Evolutionary conservation across 53 echinoderm and acorn worm genomes (phyloP).

Genomic region (Temnopleurus reevesii): DNA sequence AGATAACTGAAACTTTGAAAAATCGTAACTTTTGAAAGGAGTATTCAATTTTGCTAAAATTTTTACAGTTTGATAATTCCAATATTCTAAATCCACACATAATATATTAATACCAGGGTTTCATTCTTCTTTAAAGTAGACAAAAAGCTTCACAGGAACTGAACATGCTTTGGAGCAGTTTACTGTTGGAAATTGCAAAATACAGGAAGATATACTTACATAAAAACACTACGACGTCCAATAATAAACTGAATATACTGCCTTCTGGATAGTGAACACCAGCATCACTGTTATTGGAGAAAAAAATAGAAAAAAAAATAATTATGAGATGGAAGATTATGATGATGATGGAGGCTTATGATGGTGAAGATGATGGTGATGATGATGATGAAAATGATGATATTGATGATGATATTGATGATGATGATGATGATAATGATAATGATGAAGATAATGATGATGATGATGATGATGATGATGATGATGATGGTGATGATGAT

Average conservation of each 20-base stretch:
- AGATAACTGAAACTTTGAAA: too few relatives aligned
- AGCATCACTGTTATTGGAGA: conserved; percentile 75
- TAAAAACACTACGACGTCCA: conserved; percentile 73
- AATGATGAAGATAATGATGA: too few relatives aligned
- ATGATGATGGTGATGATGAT: not conserved
- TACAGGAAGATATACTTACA: conserved; percentile 61
- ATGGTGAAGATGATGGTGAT: too few relatives aligned
- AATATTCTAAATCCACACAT: too few relatives aligned
- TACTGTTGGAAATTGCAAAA: not conserved
- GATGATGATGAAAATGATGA: not conserved
- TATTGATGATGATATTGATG: not conserved
- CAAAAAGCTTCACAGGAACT: not conserved
- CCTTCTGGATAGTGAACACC: conserved; percentile 83
- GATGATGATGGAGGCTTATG: too few relatives aligned
- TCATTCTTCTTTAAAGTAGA: too few relatives aligned
- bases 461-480: too few relatives aligned
- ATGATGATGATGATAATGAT: too few relatives aligned
- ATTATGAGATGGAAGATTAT: not conserved
- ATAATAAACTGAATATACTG: conserved; percentile 82
- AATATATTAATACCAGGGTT: too few relatives aligned
- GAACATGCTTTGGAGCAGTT: not conserved
- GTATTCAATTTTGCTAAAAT: too few relatives aligned
- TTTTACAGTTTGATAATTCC: too few relatives aligned
- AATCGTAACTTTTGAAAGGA: too few relatives aligned
- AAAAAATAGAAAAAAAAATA: not conserved